Conservation (phyloP, 2,888 invertebrate species). For the Frankliniella fusca region DNA sequence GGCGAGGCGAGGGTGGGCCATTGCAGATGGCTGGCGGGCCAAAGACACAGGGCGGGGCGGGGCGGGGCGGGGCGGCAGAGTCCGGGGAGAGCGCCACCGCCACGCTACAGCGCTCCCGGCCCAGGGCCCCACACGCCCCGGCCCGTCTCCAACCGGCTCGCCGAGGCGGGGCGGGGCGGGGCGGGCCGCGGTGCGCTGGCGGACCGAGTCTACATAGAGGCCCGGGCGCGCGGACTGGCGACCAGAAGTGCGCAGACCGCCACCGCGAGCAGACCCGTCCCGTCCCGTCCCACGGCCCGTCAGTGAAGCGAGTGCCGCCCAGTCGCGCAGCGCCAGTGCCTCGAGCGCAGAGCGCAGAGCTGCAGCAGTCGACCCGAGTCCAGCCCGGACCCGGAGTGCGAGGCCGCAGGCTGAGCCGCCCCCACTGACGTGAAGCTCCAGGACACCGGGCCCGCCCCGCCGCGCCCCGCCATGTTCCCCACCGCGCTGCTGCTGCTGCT, state of each 20-base stretch:
- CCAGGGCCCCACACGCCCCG: background rate
- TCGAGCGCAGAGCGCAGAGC: background rate
- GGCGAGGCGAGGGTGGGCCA: background rate
- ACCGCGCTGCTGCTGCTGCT: background rate
- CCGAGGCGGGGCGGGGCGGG: background rate
- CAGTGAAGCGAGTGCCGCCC: background rate
- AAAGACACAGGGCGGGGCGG: background rate
- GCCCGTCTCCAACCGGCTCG: constrained; percentile 7
- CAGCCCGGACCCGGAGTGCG: background rate
- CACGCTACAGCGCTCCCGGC: too few relatives aligned
- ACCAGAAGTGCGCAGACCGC: constrained; percentile 16
- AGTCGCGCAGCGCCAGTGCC: too few relatives aligned
- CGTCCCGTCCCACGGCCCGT: background rate
- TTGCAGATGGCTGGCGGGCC: background rate
- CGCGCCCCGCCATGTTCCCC: background rate
- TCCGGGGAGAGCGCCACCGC: background rate
- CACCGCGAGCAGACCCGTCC: background rate
- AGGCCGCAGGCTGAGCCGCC: background rate
- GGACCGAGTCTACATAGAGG: background rate
- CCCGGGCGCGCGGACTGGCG: background rate
- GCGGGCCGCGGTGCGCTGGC: background rate
- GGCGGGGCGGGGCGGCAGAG: background rate
- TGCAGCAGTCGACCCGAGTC: background rate
- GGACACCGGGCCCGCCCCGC: background rate
- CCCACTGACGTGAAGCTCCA: background rate